Percentiles rank a stretch among this genome's conserved stretches.
Conservation (phyloP, 2,888 invertebrate species). For the Vesta saturnalis region DNA sequence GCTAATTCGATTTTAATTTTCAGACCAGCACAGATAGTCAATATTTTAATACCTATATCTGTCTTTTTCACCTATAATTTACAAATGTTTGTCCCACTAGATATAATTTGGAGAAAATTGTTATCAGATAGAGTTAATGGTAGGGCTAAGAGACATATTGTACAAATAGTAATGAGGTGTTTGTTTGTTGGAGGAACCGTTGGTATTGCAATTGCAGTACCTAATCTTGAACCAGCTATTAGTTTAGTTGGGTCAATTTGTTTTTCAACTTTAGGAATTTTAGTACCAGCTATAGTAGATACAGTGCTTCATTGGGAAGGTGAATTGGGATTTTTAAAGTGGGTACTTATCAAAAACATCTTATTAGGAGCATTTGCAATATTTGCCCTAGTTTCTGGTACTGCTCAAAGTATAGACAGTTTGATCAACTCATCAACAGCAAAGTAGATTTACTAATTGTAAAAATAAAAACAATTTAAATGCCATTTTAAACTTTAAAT, state of each 20-base stretch:
- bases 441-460: not conserved
- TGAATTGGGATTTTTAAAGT: conserved; percentile 71
- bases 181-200: conserved; percentile 69
- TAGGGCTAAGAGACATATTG: conserved; percentile 63
- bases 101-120: conserved; percentile 86
- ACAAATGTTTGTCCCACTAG: conserved; percentile 94
- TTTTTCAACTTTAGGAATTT: conserved; percentile 74
- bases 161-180: conserved; percentile 66
- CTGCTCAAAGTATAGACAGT: conserved; percentile 19
- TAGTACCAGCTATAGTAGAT: conserved; percentile 79
- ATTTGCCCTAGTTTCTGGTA: conserved; percentile 75
- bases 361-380: conserved; percentile 69
- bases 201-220: conserved; percentile 79
- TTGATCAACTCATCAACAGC: not conserved
- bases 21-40: conserved; percentile 81
- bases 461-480: not conserved
- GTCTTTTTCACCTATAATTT: conserved; percentile 93
- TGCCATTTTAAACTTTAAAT: not conserved
- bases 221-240: conserved; percentile 86
- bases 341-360: conserved; percentile 75
- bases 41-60: conserved; percentile 86
- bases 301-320: conserved; percentile 76
- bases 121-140: conserved; percentile 58
- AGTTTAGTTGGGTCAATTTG: conserved; percentile 85
- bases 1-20: conserved; percentile 47